A percentile compares a stretch with the other conserved stretches of the same genome.
phyloP scores from a whole-genome alignment of 2,113 vertebrate genomes.

The Pyrgilauda ruficollis region DNA sequence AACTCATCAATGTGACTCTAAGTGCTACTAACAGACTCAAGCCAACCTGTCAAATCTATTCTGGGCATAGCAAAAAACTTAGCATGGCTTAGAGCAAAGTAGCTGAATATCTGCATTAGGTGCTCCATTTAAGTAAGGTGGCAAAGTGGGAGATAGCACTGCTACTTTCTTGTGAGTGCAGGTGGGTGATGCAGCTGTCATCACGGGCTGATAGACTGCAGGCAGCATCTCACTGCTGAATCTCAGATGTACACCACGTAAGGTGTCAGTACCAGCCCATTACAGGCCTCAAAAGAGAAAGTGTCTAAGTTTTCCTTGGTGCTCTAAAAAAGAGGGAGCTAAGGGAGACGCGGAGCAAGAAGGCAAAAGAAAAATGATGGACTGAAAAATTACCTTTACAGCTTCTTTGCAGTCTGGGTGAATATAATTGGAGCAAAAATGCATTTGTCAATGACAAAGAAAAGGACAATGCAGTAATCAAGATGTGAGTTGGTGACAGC shows the following conservation, averaged over 20 bases:
- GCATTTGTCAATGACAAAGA: conserved; percentile 41
- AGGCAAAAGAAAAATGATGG: conserved; percentile 17
- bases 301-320: background rate
- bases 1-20: background rate
- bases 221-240: background rate
- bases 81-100: background rate
- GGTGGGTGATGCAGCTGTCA: background rate
- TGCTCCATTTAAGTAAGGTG: background rate
- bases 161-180: background rate
- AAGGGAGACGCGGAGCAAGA: conserved; percentile 1
- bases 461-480: conserved; percentile 37
- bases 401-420: background rate
- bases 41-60: background rate
- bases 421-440: conserved; percentile 43
- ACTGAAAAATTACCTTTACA: conserved; percentile 20
- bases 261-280: background rate
- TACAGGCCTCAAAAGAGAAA: background rate
- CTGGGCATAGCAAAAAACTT: background rate
- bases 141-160: background rate
- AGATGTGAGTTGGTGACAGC: background rate
- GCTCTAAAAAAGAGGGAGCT: background rate
- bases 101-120: background rate
- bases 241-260: background rate
- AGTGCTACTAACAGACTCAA: background rate
- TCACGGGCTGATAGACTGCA: background rate